Evolutionary conservation across 2,113 vertebrate genomes (phyloP).

Genomic region (Agapornis roseicollis): DNA sequence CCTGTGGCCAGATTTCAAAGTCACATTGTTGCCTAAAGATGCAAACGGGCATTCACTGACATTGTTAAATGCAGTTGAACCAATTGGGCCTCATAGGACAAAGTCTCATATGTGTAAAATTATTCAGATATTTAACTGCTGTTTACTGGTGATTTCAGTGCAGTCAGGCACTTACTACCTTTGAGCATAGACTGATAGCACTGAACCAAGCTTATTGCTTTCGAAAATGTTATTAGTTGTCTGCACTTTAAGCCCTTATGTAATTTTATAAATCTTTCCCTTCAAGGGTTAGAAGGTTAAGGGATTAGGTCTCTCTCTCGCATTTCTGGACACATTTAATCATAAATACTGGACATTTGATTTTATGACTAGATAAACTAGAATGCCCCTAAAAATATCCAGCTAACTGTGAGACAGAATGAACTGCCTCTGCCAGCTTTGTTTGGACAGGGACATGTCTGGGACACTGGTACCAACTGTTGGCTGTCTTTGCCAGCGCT

Average conservation of each 20-base stretch:
- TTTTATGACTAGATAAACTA: neutral
- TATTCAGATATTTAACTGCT: neutral
- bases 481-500: rapidly evolving
- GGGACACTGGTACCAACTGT: neutral
- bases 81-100: neutral
- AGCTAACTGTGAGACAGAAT: neutral
- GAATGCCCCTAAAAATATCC: neutral
- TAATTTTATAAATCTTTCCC: neutral
- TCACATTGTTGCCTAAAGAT: neutral
- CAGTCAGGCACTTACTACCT: neutral
- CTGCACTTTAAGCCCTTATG: neutral
- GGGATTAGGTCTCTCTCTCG: neutral
- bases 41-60: neutral
- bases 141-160: neutral
- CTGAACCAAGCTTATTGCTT: neutral
- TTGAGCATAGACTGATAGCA: neutral
- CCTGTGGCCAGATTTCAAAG: neutral
- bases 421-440: neutral
- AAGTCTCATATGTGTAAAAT: neutral
- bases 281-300: neutral
- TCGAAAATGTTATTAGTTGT: neutral
- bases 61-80: neutral
- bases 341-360: neutral
- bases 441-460: neutral
- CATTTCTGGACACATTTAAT: neutral